phyloP scores from a whole-genome alignment of 2,113 vertebrate genomes.

The Nestor notabilis region DNA sequence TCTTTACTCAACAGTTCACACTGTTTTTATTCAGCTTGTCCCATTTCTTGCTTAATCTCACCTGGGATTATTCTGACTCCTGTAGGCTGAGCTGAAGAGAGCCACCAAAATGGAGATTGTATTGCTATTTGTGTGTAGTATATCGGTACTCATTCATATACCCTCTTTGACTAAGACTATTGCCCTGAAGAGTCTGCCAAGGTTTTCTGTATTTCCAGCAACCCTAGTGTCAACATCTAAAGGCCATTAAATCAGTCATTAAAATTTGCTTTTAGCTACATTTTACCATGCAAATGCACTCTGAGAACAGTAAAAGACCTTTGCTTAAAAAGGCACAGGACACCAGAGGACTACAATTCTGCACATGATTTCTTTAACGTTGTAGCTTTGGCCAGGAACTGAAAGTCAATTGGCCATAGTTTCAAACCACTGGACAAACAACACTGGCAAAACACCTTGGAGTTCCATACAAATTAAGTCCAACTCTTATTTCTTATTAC shows the following conservation, averaged over 20 bases:
- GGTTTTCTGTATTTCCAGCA: neutral
- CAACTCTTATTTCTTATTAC: neutral
- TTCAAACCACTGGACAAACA: neutral
- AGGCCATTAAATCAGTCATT: neutral
- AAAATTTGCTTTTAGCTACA: conserved; percentile 7
- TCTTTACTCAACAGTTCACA: conserved; percentile 39
- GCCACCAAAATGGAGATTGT: neutral
- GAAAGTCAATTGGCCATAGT: neutral
- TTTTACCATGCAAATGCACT: neutral
- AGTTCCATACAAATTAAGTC: neutral
- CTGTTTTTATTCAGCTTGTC: neutral
- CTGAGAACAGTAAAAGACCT: neutral
- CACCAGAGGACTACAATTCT: neutral
- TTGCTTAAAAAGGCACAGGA: neutral
- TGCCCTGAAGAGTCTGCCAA: neutral
- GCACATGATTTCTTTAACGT: neutral
- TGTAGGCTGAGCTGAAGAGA: neutral
- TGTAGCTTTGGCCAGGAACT: neutral
- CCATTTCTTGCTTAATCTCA: conserved; percentile 28
- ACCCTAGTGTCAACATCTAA: neutral
- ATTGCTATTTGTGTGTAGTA: neutral
- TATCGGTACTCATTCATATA: neutral
- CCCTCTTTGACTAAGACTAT: neutral
- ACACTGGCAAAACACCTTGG: neutral
- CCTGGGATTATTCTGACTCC: neutral